Percentiles rank a stretch among this genome's conserved stretches.
Evolutionary conservation across 92 coral and sea anemone genomes (phyloP).

Genomic region (Epizoanthus fatuus): DNA sequence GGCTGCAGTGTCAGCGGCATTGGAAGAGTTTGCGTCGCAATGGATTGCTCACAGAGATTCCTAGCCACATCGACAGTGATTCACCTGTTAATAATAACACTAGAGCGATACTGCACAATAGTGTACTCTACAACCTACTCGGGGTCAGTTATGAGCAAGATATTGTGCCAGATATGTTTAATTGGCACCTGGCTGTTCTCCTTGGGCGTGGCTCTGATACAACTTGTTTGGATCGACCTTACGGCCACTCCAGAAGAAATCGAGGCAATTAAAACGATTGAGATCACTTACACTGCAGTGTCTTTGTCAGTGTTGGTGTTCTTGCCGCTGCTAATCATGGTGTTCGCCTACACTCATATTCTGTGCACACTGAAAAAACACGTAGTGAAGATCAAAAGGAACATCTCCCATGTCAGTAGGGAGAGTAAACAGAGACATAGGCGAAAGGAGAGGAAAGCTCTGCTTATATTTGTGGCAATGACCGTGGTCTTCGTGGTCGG

Average conservation of each 20-base stretch:
- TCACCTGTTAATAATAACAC: slow-evolving; percentile 73
- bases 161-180: slow-evolving; percentile 23
- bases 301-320: slow-evolving; percentile 66
- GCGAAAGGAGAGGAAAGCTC: slow-evolving; percentile 75
- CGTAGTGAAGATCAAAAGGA: slow-evolving; percentile 63
- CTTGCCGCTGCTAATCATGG: slow-evolving; percentile 73
- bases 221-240: slow-evolving; percentile 62
- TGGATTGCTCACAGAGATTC: slow-evolving; percentile 84
- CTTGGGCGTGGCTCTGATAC: slow-evolving; percentile 61
- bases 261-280: slow-evolving; percentile 13
- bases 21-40: slow-evolving; percentile 66
- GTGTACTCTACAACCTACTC: slow-evolving; percentile 59
- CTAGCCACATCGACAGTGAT: slow-evolving; percentile 80
- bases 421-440: slow-evolving; percentile 54
- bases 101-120: slow-evolving; percentile 83
- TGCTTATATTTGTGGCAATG: slow-evolving; percentile 78
- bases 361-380: slow-evolving; percentile 72
- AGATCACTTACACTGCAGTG: slow-evolving; percentile 58
- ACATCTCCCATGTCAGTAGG: slow-evolving; percentile 58
- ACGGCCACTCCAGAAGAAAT: slow-evolving; percentile 7
- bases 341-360: slow-evolving; percentile 72
- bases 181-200: slow-evolving; percentile 66
- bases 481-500: slow-evolving; percentile 70
- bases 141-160: slow-evolving; percentile 45
- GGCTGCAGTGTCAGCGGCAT: slow-evolving; percentile 54